These are phyloP conservation scores for Fissipunctia ypsillon DNA, from an alignment of 2,888 invertebrate genomes.

Conservation along the genomic window DNA sequence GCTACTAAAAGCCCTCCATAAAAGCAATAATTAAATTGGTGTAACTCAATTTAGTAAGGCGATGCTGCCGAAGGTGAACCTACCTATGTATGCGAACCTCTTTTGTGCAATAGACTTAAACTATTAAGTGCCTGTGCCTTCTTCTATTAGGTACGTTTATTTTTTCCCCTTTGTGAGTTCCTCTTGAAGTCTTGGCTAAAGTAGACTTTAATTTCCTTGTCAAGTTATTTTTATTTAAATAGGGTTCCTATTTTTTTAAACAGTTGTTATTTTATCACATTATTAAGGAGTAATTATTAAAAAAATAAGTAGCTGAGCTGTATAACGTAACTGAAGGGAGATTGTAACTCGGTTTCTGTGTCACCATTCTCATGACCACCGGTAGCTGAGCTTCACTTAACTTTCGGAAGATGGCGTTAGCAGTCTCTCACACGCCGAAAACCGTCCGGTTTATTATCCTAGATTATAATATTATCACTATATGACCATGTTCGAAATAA, in stretches of 20 bases:
- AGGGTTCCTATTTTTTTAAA: not conserved
- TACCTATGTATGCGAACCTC: conserved; percentile 60
- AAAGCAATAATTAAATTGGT: conserved; percentile 91
- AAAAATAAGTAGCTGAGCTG: not conserved
- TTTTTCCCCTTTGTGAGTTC: conserved; percentile 6
- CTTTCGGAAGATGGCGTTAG: conserved; percentile 37
- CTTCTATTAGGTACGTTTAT: conserved; percentile 1
- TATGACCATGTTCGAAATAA: not conserved
- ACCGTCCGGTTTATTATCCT: not conserved
- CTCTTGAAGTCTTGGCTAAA: not conserved
- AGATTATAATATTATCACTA: not conserved
- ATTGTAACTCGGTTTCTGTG: not conserved
- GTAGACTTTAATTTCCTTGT: conserved; percentile 4
- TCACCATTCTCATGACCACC: not conserved
- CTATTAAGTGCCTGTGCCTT: conserved; percentile 48
- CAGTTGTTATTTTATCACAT: not conserved
- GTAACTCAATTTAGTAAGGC: conserved; percentile 89
- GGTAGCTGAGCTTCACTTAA: not conserved
- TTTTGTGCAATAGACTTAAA: conserved; percentile 60
- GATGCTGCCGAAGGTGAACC: conserved; percentile 82
- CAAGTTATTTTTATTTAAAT: not conserved
- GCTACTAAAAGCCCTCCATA: conserved; percentile 91
- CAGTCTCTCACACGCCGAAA: not conserved
- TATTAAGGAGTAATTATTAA: not conserved
- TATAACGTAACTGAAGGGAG: not conserved